phyloP scores from a whole-genome alignment of 1,140 invertebrate species.

The Laupala kohalensis region DNA sequence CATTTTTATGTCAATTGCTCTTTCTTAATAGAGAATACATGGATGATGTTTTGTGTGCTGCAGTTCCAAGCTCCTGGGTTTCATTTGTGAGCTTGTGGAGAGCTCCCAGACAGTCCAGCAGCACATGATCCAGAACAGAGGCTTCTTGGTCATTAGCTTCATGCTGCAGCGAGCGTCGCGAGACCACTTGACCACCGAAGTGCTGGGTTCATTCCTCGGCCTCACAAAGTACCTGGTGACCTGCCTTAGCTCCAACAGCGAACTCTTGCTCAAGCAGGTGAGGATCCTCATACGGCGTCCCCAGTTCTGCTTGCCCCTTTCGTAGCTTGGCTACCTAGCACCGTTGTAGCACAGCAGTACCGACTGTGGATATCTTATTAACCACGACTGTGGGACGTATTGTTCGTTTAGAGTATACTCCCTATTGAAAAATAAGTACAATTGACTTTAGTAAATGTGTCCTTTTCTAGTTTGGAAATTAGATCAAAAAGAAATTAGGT shows the following conservation, averaged over 20 bases:
- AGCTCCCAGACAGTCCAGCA: slow-evolving; percentile 94
- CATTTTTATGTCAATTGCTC: no score
- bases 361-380: background rate
- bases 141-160: slow-evolving; percentile 95
- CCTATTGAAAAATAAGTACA: background rate
- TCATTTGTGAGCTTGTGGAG: slow-evolving; percentile 94
- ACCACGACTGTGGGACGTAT: background rate
- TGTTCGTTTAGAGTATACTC: background rate
- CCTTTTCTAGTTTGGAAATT: background rate
- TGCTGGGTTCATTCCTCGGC: slow-evolving; percentile 82
- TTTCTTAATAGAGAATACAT: no score
- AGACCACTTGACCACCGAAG: slow-evolving; percentile 86
- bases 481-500: no score
- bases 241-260: slow-evolving; percentile 82
- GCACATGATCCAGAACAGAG: slow-evolving; percentile 95
- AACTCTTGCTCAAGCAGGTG: slow-evolving; percentile 90
- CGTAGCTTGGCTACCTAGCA: background rate
- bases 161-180: slow-evolving; percentile 87
- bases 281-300: slow-evolving; percentile 16
- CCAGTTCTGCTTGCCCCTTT: background rate
- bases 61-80: slow-evolving; percentile 91
- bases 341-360: background rate
- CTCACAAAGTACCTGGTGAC: slow-evolving; percentile 94
- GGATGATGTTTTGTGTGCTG: no score
- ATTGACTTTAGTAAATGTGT: background rate